A percentile compares a stretch with the other conserved stretches of the same genome.
These are phyloP conservation scores for Brachionus rubens DNA, from an alignment of 1,140 invertebrate genomes.

Conservation along the genomic window DNA sequence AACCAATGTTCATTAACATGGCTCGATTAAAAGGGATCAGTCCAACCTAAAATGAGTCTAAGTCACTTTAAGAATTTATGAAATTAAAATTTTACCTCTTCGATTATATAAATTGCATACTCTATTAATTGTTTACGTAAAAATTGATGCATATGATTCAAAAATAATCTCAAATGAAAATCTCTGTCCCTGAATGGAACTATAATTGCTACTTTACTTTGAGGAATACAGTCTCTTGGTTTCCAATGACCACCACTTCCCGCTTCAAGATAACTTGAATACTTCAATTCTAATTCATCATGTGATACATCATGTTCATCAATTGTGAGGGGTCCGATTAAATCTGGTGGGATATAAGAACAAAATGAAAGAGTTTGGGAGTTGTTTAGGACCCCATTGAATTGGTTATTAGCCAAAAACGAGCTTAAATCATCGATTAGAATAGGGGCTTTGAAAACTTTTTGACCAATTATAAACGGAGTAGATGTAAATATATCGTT, in stretches of 20 bases:
- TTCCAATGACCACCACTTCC: constrained; percentile 69
- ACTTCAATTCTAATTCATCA: neutral
- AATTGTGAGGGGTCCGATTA: neutral
- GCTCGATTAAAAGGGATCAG: constrained; percentile 77
- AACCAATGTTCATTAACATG: constrained; percentile 86
- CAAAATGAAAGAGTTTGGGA: neutral
- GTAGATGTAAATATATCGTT: no score
- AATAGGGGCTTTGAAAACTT: no score
- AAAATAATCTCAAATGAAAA: constrained; percentile 56
- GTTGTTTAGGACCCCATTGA: neutral
- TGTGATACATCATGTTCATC: neutral
- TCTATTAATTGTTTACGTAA: constrained; percentile 54
- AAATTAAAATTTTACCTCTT: constrained; percentile 52
- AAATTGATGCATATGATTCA: constrained; percentile 56
- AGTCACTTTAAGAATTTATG: neutral
- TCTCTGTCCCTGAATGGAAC: constrained; percentile 59
- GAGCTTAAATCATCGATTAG: neutral
- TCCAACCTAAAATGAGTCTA: constrained; percentile 59
- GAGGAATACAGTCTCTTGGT: constrained; percentile 70
- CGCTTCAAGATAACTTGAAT: neutral
- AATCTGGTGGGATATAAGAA: neutral
- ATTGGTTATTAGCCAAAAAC: neutral
- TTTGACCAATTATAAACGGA: no score
- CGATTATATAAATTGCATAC: constrained; percentile 57
- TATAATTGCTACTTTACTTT: constrained; percentile 64